Evolutionary conservation across 2,113 vertebrate species (phyloP), one percentile per base, ranked within the genome.

Genomic region (Pseudorectes ferrugineus): DNA sequence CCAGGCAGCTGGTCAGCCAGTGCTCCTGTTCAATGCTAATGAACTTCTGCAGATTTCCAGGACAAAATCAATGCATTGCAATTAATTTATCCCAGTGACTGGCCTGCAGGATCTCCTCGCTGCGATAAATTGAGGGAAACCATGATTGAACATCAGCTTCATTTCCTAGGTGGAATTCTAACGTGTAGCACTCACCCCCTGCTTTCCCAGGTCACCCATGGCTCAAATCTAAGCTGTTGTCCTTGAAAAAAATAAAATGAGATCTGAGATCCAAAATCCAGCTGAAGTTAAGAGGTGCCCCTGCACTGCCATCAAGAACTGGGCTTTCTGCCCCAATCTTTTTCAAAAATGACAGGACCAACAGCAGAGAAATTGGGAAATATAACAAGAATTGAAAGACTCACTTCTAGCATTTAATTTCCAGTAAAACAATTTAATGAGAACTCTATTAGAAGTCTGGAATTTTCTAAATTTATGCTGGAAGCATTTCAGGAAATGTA

Each of bases 21-120:
- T 23, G 42, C 40, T 68, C 31, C 38, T 54, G 62, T 2, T 92
- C 96, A 68, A 65, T 90, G 76, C n/a, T 75, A 88, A 95, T 26
- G 40, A 85, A 76, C 45, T 75, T 72, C 20, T 58, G 48, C 26
- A 76, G 52, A 57, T 85, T 74, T 80, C 46, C 66, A 88, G 73
- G 54, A 36, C 11, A 62, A 76, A 85, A 92, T 75, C 85, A 72
- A 75, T 52, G 62, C 7, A 5, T 22, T 68, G 14, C 43, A 62
- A 82, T 92, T 75, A 28, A 72, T 90, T 88, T 65, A 24, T 9
- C 48, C 12, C 57, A 76, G 66, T 33, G 54, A 28, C 14, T 26
- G 16, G n/a, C 73, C 29, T 19, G 33, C 42, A 73, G 46, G 5
- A 26, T 31, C 59, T 66, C 49, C 68, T 52, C 11, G 23, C 55